Conservation (phyloP, 2,888 invertebrate species). For the Ctenicera cuprea region DNA sequence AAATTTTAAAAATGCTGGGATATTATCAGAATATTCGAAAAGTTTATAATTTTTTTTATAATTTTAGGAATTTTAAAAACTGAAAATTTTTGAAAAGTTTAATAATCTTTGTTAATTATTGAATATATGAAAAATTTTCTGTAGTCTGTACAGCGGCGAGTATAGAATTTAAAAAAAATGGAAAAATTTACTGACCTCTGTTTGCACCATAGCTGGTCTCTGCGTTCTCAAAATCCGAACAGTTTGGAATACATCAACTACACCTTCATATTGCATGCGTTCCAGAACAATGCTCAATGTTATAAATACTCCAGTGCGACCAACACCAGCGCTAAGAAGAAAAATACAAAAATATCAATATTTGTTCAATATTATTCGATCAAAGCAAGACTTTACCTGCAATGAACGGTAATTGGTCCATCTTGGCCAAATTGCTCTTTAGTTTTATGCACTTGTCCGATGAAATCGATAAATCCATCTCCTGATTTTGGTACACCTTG, state of each 20-base stretch:
- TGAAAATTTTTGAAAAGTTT: too few species aligned
- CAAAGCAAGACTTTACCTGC: constrained; percentile 78
- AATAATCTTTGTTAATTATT: too few species aligned
- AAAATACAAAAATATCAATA: constrained; percentile 56
- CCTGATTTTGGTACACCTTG: constrained; percentile 98
- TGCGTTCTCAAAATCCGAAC: constrained; percentile 98
- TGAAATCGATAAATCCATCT: constrained; percentile 99
- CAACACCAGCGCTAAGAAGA: constrained; percentile 93
- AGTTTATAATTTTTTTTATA: too few species aligned
- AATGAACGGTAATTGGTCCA: constrained; percentile 99
- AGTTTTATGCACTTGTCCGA: constrained; percentile 99
- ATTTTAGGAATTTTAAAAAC: too few species aligned
- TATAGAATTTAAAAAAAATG: too few species aligned
- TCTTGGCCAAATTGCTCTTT: constrained; percentile 99
- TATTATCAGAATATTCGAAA: too few species aligned
- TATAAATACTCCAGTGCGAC: constrained; percentile 98
- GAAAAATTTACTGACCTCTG: constrained; percentile 83
- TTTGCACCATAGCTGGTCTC: constrained; percentile 99
- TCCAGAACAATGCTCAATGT: constrained; percentile 98
- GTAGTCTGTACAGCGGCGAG: too few species aligned
- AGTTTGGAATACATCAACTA: constrained; percentile 99
- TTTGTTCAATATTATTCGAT: background rate
- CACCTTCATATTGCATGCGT: constrained; percentile 99
- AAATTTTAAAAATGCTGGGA: too few species aligned
- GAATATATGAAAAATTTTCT: too few species aligned